Conservation (phyloP, 2,113 vertebrate genomes). For the Psophia crepitans region DNA sequence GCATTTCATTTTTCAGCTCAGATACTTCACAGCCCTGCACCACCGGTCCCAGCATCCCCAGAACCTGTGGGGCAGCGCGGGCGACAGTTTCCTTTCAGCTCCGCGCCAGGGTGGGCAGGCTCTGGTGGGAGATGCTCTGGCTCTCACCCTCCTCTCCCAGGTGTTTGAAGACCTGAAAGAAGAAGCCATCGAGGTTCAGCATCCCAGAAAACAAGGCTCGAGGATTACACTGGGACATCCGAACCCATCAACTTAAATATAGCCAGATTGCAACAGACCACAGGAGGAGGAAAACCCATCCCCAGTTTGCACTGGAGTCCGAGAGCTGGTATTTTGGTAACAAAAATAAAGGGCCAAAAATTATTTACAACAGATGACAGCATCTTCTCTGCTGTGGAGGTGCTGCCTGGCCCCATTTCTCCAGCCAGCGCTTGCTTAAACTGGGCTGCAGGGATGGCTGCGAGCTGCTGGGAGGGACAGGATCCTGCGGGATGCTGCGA, state of each 20-base stretch:
- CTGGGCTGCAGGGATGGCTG: neutral
- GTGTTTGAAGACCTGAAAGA: neutral
- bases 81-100: neutral
- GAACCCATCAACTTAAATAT: neutral
- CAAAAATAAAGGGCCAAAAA: neutral
- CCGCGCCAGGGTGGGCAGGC: neutral
- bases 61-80: neutral
- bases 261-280: neutral
- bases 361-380: neutral
- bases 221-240: neutral
- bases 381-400: neutral
- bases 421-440: rapidly evolving
- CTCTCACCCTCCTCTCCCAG: neutral
- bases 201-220: neutral
- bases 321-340: neutral
- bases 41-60: neutral
- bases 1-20: neutral
- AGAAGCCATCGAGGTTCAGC: neutral
- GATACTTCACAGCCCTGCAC: neutral
- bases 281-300: neutral
- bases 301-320: neutral
- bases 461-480: neutral
- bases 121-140: neutral
- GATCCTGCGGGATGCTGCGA: neutral
- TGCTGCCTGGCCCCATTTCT: neutral